Evolutionary conservation across 2,797 vertebrate species (phyloP).

Genomic region (Ptychadena robeensis): DNA sequence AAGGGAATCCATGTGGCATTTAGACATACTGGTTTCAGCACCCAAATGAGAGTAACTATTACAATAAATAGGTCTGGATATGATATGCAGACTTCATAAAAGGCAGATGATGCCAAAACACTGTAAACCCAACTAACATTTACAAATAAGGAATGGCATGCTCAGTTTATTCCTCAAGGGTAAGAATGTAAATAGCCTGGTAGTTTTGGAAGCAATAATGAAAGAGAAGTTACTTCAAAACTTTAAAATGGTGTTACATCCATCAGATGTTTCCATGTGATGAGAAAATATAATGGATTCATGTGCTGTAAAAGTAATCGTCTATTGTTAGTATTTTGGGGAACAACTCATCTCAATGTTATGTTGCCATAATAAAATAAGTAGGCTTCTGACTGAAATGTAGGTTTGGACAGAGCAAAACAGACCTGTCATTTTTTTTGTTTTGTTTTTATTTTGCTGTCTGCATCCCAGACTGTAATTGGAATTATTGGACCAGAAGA

Average conservation of each 20-base stretch:
- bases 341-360: no score
- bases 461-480: no score
- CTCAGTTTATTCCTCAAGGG: conserved; percentile 69
- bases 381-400: no score
- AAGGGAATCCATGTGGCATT: background rate
- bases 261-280: conserved; percentile 13
- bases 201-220: conserved; percentile 48
- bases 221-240: conserved; percentile 52
- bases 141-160: conserved; percentile 93
- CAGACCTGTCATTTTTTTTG: no score
- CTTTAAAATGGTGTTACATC: conserved; percentile 37
- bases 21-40: background rate
- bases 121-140: conserved; percentile 64
- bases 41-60: background rate
- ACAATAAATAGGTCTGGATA: background rate
- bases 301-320: background rate
- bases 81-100: conserved; percentile 11
- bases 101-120: conserved; percentile 41
- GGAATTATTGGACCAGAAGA: no score
- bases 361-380: no score
- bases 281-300: conserved; percentile 32
- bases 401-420: no score
- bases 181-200: conserved; percentile 77
- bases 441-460: no score
- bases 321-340: background rate